Percentiles rank a stretch among this genome's conserved stretches.
Conservation (phyloP, 2,113 vertebrate genomes). For the Oreochromis niloticus region DNA sequence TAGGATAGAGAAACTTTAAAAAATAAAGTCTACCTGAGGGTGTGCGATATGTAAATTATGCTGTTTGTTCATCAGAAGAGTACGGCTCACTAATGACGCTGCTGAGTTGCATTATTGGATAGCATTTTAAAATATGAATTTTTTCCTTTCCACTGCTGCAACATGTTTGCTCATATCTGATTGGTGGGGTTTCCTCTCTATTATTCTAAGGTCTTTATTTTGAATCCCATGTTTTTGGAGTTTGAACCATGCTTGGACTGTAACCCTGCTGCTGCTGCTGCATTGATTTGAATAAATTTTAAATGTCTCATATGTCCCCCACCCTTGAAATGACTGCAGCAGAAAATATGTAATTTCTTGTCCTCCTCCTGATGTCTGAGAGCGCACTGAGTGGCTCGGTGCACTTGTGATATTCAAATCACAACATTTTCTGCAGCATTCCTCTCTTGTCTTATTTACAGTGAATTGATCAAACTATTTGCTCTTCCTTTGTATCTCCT, state of each 20-base stretch:
- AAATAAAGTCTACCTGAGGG: background rate
- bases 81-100: background rate
- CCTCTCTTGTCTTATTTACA: background rate
- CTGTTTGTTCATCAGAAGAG: background rate
- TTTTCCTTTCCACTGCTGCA: background rate
- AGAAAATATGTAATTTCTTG: background rate
- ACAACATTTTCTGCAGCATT: background rate
- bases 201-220: background rate
- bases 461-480: background rate
- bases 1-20: background rate
- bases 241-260: background rate
- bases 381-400: too few species aligned
- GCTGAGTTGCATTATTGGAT: background rate
- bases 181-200: background rate
- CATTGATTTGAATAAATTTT: background rate
- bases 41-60: background rate
- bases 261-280: background rate
- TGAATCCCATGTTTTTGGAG: background rate
- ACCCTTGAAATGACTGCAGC: background rate
- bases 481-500: background rate
- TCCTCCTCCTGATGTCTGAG: background rate
- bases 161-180: background rate
- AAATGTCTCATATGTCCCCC: background rate
- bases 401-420: background rate
- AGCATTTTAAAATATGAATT: background rate